Base-by-base conservation (phyloP, 2,113 vertebrate species). In the Myxocyprinus asiaticus region DNA sequence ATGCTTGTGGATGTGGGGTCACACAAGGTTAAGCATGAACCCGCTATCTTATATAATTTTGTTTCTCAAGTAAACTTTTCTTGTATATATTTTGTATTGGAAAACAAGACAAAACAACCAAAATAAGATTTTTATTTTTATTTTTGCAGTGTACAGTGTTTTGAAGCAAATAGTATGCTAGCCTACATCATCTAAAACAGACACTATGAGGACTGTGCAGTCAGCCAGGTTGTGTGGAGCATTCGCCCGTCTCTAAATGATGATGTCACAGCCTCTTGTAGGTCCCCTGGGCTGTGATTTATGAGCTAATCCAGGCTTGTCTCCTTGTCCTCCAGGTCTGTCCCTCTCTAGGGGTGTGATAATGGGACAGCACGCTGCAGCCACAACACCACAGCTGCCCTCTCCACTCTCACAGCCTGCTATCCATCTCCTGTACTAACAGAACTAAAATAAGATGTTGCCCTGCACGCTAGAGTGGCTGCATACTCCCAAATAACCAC, bases 271-370 rank as follows among this genome's bases (percentile, higher is more conserved):
- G 50, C 89, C 83, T 90, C 88, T 89, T 79, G 48, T 61, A 83
- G 66, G 85, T 90, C 92, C 89, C 89, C n/a, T 0, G 91, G 89
- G 88, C 87, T 78, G 81, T 95, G 95, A 96, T 97, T 94, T 94
- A 95, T 94, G 91, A 96, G 94, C 92, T 94, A 93, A 97, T 97
- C 94, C 94, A 92, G 87, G 89, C 85, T 91, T 86, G 93, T 93
- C 91, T 85, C 89, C 91, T 87, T 88, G 82, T 90, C 91, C 87
- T 88, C 87, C 86, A 89, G 88, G 89, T 87, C 87, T 90, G 88
- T 87, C 86, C 80, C 70, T 91, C 92, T 93, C 94, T 83, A 90
- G 93, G 85, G 94, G 85, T 70, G 83, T 50, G 85, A 92, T 94
- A 95, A 96, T 94, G 89, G 95, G 92, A 95, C 93, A 93, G 94